Evolutionary conservation across 2,888 invertebrate genomes (phyloP), one percentile per base, ranked within the genome.

Genomic region (Patella caerulea): DNA sequence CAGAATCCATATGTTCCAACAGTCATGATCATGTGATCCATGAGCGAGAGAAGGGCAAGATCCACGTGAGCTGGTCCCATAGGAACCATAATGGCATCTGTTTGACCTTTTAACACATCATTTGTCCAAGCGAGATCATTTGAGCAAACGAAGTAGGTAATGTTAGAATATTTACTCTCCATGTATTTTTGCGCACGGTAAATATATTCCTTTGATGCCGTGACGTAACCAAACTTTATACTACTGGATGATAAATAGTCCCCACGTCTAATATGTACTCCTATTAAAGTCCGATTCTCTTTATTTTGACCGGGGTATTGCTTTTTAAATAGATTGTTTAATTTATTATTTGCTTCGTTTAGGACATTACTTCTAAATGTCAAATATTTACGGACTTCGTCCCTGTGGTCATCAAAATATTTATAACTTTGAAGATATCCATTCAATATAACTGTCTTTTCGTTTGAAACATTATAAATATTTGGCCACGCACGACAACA

Each of bases 1-100:
- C 86, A 86, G 86, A 86, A 87, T 56, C 86, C 79, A 74, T 83
- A 86, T 2, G 86, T 83, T 0, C 87, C 87, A 3, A 86, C 84
- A 2, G 85, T 83, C 65, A 81, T 85, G 11, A 87, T 86, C 12
- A 82, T 81, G 76, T 87, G 87, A 72, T 86, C 81, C 78, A 85
- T 85, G 65, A 80, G 74, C 15, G 84, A 72, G 11, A 87, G 76
- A n/a, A 86, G 29, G 0, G 86, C 84, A 45, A 87, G 53, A 71
- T 85, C 85, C 11, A 84, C 75, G n/a, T 69, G 19, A 45, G 73
- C 83, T 9, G 83, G 76, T 14, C 69, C n/a, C 24, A 78, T 75
- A 59, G 75, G 75, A 15, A 77, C 74, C 29, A 83, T 74, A 71
- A 82, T 83, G 11, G 80, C 80, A 9, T 82, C 54, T 52, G 73